Percentiles rank a stretch among this genome's conserved stretches.
phyloP scores from a whole-genome alignment of 2,888 invertebrate genomes.

The Autographa pulchrina region DNA sequence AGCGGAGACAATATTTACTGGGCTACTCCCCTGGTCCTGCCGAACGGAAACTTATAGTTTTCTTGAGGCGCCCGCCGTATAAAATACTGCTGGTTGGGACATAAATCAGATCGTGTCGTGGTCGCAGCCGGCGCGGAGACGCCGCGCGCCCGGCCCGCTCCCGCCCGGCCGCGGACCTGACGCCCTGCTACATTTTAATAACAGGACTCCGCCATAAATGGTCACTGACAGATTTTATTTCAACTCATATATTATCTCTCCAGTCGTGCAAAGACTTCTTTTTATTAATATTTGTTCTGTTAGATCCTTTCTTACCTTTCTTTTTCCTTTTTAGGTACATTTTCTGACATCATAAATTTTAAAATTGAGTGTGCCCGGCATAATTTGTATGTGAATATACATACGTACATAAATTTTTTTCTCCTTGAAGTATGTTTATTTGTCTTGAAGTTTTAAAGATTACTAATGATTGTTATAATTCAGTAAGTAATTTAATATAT shows the following conservation, averaged over 20 bases:
- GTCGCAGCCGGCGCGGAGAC: constrained; percentile 84
- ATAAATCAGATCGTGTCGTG: constrained; percentile 87
- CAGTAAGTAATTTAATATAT: too few species aligned
- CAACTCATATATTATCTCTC: constrained; percentile 82
- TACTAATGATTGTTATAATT: too few species aligned
- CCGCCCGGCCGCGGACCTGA: constrained; percentile 48
- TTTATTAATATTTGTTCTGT: constrained; percentile 74
- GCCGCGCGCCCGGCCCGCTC: constrained; percentile 62
- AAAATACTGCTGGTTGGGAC: constrained; percentile 87
- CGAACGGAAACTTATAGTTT: constrained; percentile 89
- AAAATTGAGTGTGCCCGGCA: neutral
- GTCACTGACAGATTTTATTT: constrained; percentile 88
- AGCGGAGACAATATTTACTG: constrained; percentile 88
- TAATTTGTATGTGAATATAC: neutral
- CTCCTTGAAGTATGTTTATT: too few species aligned
- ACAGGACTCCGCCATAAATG: constrained; percentile 84
- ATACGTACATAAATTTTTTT: too few species aligned
- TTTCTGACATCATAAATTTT: neutral
- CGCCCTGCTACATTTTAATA: constrained; percentile 87
- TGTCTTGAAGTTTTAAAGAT: too few species aligned
- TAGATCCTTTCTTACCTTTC: constrained; percentile 32
- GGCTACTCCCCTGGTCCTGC: constrained; percentile 86
- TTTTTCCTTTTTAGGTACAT: constrained; percentile 8
- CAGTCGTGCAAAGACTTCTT: constrained; percentile 73
- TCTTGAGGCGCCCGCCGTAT: constrained; percentile 89